Evolutionary conservation across 2,113 vertebrate genomes (phyloP), one percentile per base, ranked within the genome.

Genomic region (Hydrochoerus hydrochaeris): DNA sequence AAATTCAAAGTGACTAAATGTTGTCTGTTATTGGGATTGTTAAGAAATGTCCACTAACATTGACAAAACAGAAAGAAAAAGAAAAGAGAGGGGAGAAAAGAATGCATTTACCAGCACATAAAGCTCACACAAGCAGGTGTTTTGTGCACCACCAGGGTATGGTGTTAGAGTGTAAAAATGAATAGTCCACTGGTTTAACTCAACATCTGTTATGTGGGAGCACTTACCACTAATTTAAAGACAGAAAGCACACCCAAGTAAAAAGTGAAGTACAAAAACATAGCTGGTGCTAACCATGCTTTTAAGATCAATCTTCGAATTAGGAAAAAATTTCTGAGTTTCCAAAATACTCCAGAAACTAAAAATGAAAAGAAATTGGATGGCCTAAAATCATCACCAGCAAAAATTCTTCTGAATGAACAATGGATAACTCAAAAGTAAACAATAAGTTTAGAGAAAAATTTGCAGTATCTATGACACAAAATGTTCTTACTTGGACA

Each of bases 81-180:
- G 30, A 35, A 87, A 3, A 2, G 8, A 58, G 46, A 28, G 46
- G 32, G 54, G 54, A n/a, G 77, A 87, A 28, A 8, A 65, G 85
- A n/a, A 14, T 4, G 22, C 9, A 26, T 32, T 46, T 80, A 28
- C 41, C 38, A 12, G 49, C 24, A 22, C 17, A 60, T 46, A 17
- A 67, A 60, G 14, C 26, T 60, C 9, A 71, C 38, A 20, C 7
- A 5, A 2, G n/a, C 16, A 88, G 41, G 30, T 24, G 52, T 22
- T 75, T 75, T 30, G 5, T 13, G 46, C 8, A 16, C 13, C 16
- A 7, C 28, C 6, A 13, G 62, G 24, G 13, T 24, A 58, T 11
- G 9, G 11, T 32, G 30, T 8, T 7, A 5, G 11, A 16, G 4
- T 19, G 7, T 44, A 58, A 8, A 20, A 44, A 1, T n/a, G 13